phyloP scores from a whole-genome alignment of 2,797 vertebrate genomes.

The Carcharodon carcharias region DNA sequence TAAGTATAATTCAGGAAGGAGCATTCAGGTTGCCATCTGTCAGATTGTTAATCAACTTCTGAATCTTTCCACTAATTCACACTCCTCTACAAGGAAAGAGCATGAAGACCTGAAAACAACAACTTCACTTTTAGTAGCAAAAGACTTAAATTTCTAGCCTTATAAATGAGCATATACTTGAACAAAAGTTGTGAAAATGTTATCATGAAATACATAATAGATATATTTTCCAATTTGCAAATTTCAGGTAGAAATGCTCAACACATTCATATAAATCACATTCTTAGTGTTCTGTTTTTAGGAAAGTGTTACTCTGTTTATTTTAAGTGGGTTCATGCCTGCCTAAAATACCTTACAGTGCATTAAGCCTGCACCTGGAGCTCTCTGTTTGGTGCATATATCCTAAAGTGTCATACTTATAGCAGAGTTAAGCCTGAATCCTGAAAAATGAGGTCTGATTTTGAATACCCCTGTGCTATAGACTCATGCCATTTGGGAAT shows the following conservation, averaged over 20 bases:
- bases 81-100: background rate
- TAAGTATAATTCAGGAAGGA: background rate
- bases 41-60: background rate
- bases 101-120: background rate
- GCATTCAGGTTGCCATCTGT: background rate
- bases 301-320: background rate
- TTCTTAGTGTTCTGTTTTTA: background rate
- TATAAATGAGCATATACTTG: background rate
- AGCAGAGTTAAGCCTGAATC: background rate
- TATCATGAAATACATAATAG: background rate
- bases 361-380: background rate
- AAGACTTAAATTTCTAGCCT: background rate
- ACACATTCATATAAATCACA: background rate
- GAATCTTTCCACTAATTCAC: background rate
- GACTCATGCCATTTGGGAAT: background rate
- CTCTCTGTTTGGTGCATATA: background rate
- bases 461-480: background rate
- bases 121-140: background rate
- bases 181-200: background rate
- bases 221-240: background rate
- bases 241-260: background rate
- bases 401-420: background rate
- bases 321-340: background rate
- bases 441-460: conserved; percentile 2
- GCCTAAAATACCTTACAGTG: background rate